Evolutionary conservation across 2,113 vertebrate genomes (phyloP).

Genomic region (Aegithalos caudatus): DNA sequence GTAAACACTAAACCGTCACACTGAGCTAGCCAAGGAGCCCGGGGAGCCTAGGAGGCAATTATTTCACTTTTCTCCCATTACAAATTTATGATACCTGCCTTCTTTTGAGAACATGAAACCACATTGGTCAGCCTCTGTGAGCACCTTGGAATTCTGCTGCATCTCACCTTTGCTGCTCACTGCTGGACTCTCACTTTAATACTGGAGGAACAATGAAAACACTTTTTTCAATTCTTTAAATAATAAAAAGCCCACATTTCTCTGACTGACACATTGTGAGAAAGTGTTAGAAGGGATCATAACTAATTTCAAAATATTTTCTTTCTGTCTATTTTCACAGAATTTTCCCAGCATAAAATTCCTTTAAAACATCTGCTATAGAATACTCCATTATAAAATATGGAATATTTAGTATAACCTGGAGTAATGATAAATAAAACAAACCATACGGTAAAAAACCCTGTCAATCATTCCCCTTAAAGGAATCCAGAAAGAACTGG

Average conservation of each 20-base stretch:
- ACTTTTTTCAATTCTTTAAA: neutral
- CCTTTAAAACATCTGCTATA: neutral
- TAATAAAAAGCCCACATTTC: neutral
- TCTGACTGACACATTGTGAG: neutral
- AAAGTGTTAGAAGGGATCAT: neutral
- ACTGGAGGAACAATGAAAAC: neutral
- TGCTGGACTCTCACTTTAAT: neutral
- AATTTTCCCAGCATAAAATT: neutral
- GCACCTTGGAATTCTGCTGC: accelerated
- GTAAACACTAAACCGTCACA: too few relatives aligned
- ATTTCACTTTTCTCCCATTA: neutral
- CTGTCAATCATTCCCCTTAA: neutral
- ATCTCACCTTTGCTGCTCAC: neutral
- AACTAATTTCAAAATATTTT: neutral
- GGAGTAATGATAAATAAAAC: neutral
- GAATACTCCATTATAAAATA: neutral
- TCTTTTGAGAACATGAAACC: neutral
- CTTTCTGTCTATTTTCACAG: neutral
- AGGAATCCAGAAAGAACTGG: neutral
- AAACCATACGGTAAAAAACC: neutral
- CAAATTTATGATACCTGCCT: neutral
- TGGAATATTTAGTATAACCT: neutral
- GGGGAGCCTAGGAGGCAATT: too few relatives aligned
- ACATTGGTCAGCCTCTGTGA: neutral
- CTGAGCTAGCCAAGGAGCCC: too few relatives aligned